Percentiles rank a stretch among this genome's conserved stretches.
Conservation (phyloP, 2,797 vertebrate genomes). For the Clamator glandarius region DNA sequence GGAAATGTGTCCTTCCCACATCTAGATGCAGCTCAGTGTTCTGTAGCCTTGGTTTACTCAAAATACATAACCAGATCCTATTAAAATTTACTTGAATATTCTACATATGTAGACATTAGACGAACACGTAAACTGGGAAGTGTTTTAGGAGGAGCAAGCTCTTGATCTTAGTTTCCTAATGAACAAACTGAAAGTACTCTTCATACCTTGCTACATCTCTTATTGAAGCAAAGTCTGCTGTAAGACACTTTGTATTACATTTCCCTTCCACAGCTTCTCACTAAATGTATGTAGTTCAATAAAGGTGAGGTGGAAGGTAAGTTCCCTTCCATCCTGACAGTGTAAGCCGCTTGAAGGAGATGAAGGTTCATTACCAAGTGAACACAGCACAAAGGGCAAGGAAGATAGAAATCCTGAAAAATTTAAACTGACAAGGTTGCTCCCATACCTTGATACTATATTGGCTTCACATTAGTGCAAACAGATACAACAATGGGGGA, state of each 20-base stretch:
- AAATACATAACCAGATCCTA: not conserved
- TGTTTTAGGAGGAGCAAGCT: not conserved
- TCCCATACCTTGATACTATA: not conserved
- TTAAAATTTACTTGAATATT: not conserved
- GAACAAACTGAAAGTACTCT: not conserved
- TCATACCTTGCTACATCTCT: not conserved
- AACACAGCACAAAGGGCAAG: not conserved
- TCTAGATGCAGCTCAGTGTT: not conserved
- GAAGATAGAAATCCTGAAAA: not conserved
- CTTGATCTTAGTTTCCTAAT: not conserved
- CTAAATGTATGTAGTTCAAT: not conserved
- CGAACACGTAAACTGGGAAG: not conserved
- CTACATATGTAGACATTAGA: not conserved
- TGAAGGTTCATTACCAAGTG: not conserved
- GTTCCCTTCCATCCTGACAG: not conserved
- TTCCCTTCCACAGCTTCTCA: not conserved
- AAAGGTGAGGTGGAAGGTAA: not conserved
- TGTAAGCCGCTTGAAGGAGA: not conserved
- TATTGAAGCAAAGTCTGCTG: not conserved
- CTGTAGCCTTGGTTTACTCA: not conserved
- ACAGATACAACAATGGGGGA: not conserved
- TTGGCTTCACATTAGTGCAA: not conserved
- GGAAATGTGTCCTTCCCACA: not conserved
- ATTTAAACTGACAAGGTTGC: not conserved
- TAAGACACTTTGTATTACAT: not conserved